Evolutionary conservation across 2,113 vertebrate species (phyloP).

Genomic region (Peromyscus californicus): DNA sequence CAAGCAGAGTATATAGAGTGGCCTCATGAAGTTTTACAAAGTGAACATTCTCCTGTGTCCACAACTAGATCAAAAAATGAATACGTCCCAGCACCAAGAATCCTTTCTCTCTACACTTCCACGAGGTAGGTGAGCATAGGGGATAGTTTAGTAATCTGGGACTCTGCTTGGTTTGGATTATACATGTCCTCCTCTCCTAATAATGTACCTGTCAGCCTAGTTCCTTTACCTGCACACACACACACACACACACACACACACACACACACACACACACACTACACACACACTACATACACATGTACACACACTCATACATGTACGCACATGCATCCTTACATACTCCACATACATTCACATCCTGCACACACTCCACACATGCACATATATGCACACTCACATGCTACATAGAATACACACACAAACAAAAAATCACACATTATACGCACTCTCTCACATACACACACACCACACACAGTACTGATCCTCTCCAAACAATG

Average conservation of each 20-base stretch:
- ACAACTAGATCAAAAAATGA: not conserved
- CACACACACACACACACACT: rapidly evolving
- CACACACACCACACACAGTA: not conserved
- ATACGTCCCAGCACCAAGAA: not conserved
- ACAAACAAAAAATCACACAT: not conserved
- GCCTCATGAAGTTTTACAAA: not conserved
- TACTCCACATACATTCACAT: not conserved
- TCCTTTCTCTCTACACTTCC: not conserved
- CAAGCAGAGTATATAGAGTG: not conserved
- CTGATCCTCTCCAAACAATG: not conserved
- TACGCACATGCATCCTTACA: not conserved
- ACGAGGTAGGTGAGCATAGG: not conserved
- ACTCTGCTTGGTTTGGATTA: not conserved
- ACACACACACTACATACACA: not conserved
- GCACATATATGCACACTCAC: not conserved
- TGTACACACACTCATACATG: rapidly evolving
- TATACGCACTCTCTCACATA: not conserved
- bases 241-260: not conserved
- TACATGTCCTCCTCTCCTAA: not conserved
- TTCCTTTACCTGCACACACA: not conserved
- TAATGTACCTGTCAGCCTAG: not conserved
- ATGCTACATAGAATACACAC: not conserved
- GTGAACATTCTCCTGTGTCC: not conserved
- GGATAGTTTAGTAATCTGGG: not conserved
- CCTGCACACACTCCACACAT: not conserved